Conservation (phyloP, 2,113 vertebrate genomes). For the Penelope pileata region DNA sequence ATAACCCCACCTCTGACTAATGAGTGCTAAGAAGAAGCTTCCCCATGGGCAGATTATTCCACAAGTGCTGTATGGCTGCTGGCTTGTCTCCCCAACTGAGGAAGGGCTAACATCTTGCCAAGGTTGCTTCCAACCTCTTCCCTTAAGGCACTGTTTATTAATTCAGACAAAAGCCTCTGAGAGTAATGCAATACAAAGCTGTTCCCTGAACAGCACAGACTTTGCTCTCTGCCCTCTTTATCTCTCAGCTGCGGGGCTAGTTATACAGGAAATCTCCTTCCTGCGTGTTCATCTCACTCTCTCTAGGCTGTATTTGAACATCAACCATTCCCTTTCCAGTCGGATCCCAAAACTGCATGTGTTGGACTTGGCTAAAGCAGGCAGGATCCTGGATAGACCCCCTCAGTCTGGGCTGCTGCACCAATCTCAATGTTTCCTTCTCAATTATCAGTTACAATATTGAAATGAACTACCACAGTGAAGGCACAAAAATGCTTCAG, state of each 20-base stretch:
- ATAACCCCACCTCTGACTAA: constrained; percentile 48
- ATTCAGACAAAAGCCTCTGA: constrained; percentile 51
- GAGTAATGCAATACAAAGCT: constrained; percentile 24
- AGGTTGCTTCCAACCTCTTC: constrained; percentile 19
- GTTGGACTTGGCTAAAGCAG: background rate
- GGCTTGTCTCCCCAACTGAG: constrained; percentile 21
- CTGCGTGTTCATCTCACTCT: background rate
- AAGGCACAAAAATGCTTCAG: background rate
- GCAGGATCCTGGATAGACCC: background rate
- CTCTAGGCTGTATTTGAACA: background rate
- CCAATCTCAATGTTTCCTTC: background rate
- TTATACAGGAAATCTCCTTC: background rate
- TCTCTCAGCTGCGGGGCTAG: background rate
- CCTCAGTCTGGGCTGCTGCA: background rate
- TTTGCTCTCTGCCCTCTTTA: constrained; percentile 1
- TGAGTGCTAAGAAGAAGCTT: constrained; percentile 38
- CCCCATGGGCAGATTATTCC: constrained; percentile 55
- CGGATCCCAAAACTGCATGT: background rate
- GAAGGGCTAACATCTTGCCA: constrained; percentile 41
- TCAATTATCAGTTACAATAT: background rate
- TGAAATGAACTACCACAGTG: background rate
- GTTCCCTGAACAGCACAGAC: background rate
- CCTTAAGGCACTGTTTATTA: constrained; percentile 48
- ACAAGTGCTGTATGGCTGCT: constrained; percentile 15
- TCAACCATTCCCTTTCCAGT: background rate